Percentiles rank a stretch among this genome's conserved stretches.
Conservation (phyloP, 2,113 vertebrate genomes). For the Hippocampus comes region DNA sequence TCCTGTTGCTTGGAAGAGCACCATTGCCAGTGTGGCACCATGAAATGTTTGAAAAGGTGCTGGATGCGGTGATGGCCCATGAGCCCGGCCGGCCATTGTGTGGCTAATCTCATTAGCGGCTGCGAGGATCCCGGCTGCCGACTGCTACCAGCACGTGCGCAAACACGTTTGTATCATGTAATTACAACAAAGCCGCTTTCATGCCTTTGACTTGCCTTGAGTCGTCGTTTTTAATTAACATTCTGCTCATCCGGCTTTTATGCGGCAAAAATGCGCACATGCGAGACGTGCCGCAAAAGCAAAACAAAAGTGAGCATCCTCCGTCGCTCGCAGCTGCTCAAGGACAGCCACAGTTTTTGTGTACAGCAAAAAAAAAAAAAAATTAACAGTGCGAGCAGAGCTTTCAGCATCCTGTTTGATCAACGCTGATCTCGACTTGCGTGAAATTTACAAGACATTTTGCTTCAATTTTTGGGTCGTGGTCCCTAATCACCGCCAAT, state of each 20-base stretch:
- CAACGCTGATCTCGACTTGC: too few species aligned
- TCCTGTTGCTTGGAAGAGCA: background rate
- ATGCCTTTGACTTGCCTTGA: background rate
- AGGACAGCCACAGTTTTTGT: too few species aligned
- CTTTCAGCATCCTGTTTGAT: too few species aligned
- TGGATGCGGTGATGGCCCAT: background rate
- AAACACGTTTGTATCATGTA: background rate
- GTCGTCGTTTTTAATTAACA: background rate
- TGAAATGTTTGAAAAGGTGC: background rate
- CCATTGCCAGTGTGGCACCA: background rate
- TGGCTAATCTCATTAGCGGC: constrained; percentile 1
- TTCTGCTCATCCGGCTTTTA: background rate
- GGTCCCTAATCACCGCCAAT: too few species aligned
- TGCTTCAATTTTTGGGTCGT: too few species aligned
- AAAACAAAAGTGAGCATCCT: too few species aligned
- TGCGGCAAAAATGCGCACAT: too few species aligned
- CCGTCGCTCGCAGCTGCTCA: too few species aligned
- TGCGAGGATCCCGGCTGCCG: background rate
- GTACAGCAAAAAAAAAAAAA: too few species aligned
- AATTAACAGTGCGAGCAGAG: too few species aligned
- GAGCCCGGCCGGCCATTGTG: background rate
- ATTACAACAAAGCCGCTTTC: background rate
- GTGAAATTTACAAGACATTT: too few species aligned
- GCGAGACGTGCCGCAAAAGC: too few species aligned
- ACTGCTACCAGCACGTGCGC: background rate